These are phyloP conservation scores for Bradypus variegatus DNA, from an alignment of 2,797 vertebrate genomes.

Conservation along the genomic window DNA sequence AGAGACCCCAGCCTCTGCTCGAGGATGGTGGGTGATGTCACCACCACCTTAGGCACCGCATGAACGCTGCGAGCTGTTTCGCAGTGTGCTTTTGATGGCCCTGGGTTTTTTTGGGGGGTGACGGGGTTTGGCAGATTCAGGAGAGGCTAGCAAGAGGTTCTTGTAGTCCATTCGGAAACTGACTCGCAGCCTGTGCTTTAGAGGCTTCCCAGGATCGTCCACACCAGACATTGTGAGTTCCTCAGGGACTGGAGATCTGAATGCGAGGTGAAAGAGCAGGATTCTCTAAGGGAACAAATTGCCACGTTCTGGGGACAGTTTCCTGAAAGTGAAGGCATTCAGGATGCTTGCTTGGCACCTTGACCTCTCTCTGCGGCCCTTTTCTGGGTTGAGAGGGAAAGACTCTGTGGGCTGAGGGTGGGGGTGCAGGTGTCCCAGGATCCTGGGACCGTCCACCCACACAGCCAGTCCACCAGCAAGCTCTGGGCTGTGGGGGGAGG, in stretches of 20 bases:
- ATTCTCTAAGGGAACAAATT: background rate
- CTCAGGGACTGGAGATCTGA: background rate
- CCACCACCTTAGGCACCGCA: background rate
- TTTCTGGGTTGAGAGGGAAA: background rate
- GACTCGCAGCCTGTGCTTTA: slow-evolving; percentile 9
- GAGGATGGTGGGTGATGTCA: background rate
- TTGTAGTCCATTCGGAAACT: slow-evolving; percentile 24
- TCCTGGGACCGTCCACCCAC: background rate
- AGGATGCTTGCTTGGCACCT: background rate
- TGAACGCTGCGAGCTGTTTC: slow-evolving; percentile 35
- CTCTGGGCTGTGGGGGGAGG: background rate
- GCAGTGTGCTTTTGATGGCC: slow-evolving; percentile 20
- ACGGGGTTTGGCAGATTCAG: slow-evolving; percentile 12
- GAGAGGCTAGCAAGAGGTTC: background rate
- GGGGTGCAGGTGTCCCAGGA: background rate
- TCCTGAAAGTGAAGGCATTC: background rate
- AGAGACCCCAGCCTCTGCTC: slow-evolving; percentile 35
- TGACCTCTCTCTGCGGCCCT: background rate
- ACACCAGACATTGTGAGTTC: background rate
- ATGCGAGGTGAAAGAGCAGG: background rate
- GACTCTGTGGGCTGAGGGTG: background rate
- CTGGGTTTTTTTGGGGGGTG: slow-evolving; percentile 11
- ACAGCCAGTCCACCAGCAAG: background rate
- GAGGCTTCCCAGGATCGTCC: background rate
- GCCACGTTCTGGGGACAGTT: background rate